Conservation (phyloP, 2,113 vertebrate species). For the Tricholaema leucomelas region DNA sequence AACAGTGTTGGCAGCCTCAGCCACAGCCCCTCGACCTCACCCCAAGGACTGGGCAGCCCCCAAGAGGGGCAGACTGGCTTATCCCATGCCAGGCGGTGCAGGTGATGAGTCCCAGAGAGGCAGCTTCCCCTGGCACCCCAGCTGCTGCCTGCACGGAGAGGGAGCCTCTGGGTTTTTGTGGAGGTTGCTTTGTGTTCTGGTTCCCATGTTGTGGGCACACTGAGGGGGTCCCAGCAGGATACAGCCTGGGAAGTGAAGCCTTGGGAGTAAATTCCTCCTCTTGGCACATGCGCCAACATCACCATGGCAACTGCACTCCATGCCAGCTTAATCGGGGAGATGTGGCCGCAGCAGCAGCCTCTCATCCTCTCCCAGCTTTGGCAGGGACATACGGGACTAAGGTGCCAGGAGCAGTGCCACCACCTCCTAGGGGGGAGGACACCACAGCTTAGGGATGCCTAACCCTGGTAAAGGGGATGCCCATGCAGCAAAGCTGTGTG, state of each 20-base stretch:
- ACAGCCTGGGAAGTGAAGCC: background rate
- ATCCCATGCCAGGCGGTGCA: rapidly evolving
- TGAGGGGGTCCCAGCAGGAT: rapidly evolving
- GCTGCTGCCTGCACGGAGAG: background rate
- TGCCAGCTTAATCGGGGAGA: background rate
- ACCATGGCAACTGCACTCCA: constrained; percentile 30
- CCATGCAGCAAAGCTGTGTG: background rate
- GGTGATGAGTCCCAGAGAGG: too few species aligned
- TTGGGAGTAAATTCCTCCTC: background rate
- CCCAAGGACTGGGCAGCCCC: background rate
- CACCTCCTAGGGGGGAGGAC: background rate
- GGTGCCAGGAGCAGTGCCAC: background rate
- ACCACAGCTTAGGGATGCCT: background rate
- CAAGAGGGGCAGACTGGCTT: rapidly evolving
- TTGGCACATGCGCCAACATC: background rate
- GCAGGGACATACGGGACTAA: background rate
- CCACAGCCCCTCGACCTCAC: background rate
- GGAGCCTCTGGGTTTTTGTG: background rate
- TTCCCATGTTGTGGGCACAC: background rate
- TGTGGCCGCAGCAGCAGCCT: rapidly evolving
- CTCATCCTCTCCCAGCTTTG: background rate
- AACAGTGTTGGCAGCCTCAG: background rate
- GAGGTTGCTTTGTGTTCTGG: background rate
- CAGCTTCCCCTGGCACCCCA: background rate
- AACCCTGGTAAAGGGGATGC: background rate